Base-by-base conservation (phyloP, 2,888 invertebrate species). In the Oscheius sp. region DNA sequence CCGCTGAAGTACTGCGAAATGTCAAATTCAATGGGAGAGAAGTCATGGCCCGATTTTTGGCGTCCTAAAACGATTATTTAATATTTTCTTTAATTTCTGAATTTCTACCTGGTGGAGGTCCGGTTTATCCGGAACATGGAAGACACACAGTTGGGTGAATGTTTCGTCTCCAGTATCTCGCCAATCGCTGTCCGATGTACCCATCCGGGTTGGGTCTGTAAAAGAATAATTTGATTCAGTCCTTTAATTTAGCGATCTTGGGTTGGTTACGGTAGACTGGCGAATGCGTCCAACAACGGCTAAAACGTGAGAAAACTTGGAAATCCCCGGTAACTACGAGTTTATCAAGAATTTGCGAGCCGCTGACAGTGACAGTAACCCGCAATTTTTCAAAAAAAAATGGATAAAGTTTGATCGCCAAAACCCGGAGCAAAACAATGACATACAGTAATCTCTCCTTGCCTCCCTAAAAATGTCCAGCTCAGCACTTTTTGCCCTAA, bases 91-190 rank as follows among this genome's bases (percentile, higher is more conserved):
- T 35, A 21, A 27, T 16, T 18, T 3, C 9, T 35, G 9, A 3
- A 35, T 3, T 35, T 9, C 35, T 6, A 35, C 35, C 52, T 66
- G 66, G 49, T 66, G 66, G 35, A 66, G 16, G 13, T 49, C 52
- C 18, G 80, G 78, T 71, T 87, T 86, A 74, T 88, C 88, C 12
- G 86, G 87, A 25, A 87, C 88, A 74, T 87, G 86, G 77, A 85
- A 88, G 41, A 87, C 84, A 73, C 87, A 86, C 12, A 84, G 71
- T 35, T 84, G 81, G 29, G 82, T 80, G 43, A 88, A 78, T 1
- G 69, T 74, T 41, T 79, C 79, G 68, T 83, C 83, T 23, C 61
- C 69, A n/a, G 75, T 68, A 49, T 77, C 75, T 56, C 69, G 41
- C 69, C 66, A 66, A 27, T 66, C 66, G 27, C 66, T 66, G 49